A percentile compares a stretch with the other conserved stretches of the same genome.
These are phyloP conservation scores for Cyphomyrmex costatus DNA, from an alignment of 1,140 invertebrate genomes.

Conservation along the genomic window DNA sequence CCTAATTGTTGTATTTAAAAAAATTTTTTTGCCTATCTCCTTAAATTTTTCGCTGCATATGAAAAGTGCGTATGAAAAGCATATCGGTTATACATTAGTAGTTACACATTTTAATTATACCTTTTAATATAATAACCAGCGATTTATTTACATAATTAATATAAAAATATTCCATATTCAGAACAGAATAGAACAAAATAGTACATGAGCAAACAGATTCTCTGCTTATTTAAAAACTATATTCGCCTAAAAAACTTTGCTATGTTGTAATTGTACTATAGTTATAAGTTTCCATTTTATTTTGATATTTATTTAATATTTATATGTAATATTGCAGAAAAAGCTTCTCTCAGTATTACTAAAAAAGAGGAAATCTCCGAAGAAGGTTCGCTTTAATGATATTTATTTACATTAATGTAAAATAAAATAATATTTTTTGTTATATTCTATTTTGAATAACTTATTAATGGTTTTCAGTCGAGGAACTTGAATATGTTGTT, in stretches of 20 bases:
- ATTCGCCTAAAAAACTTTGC: not conserved
- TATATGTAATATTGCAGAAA: conserved; percentile 84
- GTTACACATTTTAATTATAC: conserved; percentile 14
- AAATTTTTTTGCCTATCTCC: not conserved
- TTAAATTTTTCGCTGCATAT: conserved; percentile 24
- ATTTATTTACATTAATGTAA: conserved; percentile 12
- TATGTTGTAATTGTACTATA: conserved; percentile 18
- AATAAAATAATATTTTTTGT: conserved; percentile 16
- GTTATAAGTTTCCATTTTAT: conserved; percentile 4
- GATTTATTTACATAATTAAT: conserved; percentile 33
- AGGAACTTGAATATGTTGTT: conserved; percentile 85
- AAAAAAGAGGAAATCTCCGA: conserved; percentile 87
- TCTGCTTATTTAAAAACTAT: not conserved
- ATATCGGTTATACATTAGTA: too few relatives aligned
- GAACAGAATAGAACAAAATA: not conserved
- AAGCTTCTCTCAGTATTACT: conserved; percentile 88
- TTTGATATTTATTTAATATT: conserved; percentile 28
- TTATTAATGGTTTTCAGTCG: conserved; percentile 63
- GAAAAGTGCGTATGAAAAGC: conserved; percentile 80
- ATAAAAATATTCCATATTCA: conserved; percentile 9
- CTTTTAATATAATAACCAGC: conserved; percentile 1
- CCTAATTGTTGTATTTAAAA: not conserved
- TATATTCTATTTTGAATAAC: conserved; percentile 19
- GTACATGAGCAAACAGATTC: not conserved
- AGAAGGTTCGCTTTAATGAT: conserved; percentile 81